Percentiles rank a stretch among this genome's conserved stretches.
These are phyloP conservation scores for Pachyuromys duprasi DNA, from an alignment of 2,797 vertebrate species.

Conservation along the genomic window DNA sequence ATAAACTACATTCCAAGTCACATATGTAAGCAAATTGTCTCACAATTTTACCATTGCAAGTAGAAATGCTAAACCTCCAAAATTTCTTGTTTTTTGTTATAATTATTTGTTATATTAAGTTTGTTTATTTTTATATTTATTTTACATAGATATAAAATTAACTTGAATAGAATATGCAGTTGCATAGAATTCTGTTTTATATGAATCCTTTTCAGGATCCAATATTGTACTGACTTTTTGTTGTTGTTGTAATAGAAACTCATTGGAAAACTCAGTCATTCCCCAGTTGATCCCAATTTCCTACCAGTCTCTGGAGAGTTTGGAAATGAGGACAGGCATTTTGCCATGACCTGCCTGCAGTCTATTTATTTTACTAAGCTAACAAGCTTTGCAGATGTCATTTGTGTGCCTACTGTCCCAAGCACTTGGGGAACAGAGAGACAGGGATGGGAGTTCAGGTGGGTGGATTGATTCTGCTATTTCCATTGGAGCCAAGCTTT, in stretches of 20 bases:
- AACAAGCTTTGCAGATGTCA: constrained; percentile 65
- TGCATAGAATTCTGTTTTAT: constrained; percentile 9
- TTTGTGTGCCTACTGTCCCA: constrained; percentile 58
- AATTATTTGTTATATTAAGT: constrained; percentile 21
- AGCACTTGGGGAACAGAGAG: constrained; percentile 32
- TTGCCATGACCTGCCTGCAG: constrained; percentile 70
- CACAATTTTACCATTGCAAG: not conserved
- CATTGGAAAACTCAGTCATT: constrained; percentile 55
- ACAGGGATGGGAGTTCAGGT: constrained; percentile 11
- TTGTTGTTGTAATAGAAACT: constrained; percentile 53
- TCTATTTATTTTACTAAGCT: constrained; percentile 75
- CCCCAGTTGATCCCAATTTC: constrained; percentile 71
- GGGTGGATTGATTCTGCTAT: constrained; percentile 42
- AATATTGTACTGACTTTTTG: not conserved
- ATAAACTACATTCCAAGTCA: not conserved
- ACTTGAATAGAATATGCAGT: not conserved
- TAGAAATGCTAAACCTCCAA: constrained; percentile 34
- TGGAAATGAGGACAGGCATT: constrained; percentile 78
- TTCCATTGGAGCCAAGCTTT: constrained; percentile 48
- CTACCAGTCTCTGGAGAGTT: constrained; percentile 68
- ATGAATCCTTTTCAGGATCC: constrained; percentile 25
- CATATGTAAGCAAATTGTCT: constrained; percentile 32
- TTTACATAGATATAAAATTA: constrained; percentile 35
- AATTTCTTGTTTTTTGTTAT: constrained; percentile 45
- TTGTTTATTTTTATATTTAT: constrained; percentile 33